These are phyloP conservation scores for Andrena minutula DNA, from an alignment of 2,888 invertebrate genomes.

Conservation along the genomic window DNA sequence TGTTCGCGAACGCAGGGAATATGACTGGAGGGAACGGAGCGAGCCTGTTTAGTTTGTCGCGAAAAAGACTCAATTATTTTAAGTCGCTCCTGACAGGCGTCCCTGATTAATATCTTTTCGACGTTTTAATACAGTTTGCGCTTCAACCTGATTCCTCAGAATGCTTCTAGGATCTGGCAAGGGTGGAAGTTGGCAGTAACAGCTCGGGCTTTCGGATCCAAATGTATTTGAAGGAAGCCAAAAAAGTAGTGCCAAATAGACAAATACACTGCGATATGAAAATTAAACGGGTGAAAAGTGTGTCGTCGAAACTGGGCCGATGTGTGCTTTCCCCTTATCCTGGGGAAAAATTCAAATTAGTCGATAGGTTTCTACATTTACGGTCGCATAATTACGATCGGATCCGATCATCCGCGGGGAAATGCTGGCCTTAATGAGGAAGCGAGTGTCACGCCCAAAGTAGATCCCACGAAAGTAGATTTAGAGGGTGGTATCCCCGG, in stretches of 20 bases:
- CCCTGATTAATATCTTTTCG: slow-evolving; percentile 48
- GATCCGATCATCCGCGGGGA: not conserved
- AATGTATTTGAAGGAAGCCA: slow-evolving; percentile 65
- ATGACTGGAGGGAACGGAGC: slow-evolving; percentile 12
- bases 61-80: slow-evolving; percentile 25
- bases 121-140: slow-evolving; percentile 52
- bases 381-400: not conserved
- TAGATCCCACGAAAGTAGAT: slow-evolving; percentile 17
- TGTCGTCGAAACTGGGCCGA: slow-evolving; percentile 55
- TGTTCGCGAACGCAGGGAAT: slow-evolving; percentile 16
- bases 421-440: slow-evolving; percentile 6
- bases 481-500: slow-evolving; percentile 5
- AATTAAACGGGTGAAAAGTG: slow-evolving; percentile 63
- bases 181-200: slow-evolving; percentile 59
- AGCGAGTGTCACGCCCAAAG: slow-evolving; percentile 13
- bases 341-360: slow-evolving; percentile 24
- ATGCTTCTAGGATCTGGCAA: slow-evolving; percentile 57
- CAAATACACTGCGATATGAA: slow-evolving; percentile 57
- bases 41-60: slow-evolving; percentile 30
- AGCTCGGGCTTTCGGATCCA: slow-evolving; percentile 46
- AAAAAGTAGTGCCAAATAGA: slow-evolving; percentile 68
- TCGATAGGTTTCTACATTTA: not conserved
- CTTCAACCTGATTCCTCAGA: slow-evolving; percentile 52
- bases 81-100: slow-evolving; percentile 19
- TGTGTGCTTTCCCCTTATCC: not conserved